Conservation (phyloP, 2,888 invertebrate species). For the Frankliniella intonsa region DNA sequence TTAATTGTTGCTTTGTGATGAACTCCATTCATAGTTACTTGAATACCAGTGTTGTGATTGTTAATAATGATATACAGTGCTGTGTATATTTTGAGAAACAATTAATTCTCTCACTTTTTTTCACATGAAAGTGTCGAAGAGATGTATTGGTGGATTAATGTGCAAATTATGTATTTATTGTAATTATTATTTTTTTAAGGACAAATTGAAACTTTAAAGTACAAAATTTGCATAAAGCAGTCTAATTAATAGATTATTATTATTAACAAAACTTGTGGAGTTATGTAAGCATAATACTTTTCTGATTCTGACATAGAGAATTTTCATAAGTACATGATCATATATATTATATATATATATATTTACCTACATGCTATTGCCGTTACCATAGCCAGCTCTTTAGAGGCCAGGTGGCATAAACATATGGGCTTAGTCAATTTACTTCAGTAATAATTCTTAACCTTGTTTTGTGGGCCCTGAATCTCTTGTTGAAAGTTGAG, state of each 20-base stretch:
- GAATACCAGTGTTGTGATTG: slow-evolving; percentile 26
- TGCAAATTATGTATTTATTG: slow-evolving; percentile 11
- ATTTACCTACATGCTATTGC: background rate
- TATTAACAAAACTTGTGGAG: background rate
- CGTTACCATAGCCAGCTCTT: slow-evolving; percentile 17
- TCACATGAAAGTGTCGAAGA: background rate
- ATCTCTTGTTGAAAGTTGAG: background rate
- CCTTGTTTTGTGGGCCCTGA: background rate
- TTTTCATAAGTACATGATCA: background rate
- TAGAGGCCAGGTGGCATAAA: slow-evolving; percentile 8
- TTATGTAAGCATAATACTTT: background rate
- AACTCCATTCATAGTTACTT: background rate
- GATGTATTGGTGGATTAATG: background rate
- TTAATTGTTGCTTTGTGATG: background rate
- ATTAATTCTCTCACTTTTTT: slow-evolving; percentile 6
- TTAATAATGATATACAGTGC: slow-evolving; percentile 10
- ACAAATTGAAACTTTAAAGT: slow-evolving; percentile 25
- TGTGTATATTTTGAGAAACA: background rate
- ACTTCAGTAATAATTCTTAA: background rate
- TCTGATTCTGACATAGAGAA: background rate
- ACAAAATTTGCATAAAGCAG: slow-evolving; percentile 25
- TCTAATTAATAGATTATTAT: slow-evolving; percentile 2
- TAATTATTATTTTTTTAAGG: slow-evolving; percentile 24
- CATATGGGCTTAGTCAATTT: background rate
- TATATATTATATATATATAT: too few species aligned